A percentile compares a stretch with the other conserved stretches of the same genome.
Conservation (phyloP, 2,888 invertebrate species). For the Salticus scenicus region DNA sequence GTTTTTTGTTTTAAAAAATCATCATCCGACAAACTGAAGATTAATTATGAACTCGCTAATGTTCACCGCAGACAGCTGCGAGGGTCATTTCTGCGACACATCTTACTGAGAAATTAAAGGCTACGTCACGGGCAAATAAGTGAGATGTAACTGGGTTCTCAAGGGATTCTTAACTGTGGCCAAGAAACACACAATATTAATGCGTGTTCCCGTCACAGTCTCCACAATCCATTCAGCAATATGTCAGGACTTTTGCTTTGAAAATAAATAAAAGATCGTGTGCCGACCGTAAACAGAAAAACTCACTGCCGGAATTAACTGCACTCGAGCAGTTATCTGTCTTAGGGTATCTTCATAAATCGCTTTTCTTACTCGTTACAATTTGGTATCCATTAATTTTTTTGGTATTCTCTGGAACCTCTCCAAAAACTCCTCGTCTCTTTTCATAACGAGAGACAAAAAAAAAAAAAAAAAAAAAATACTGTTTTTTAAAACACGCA, state of each 20-base stretch:
- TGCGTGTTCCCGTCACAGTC: not conserved
- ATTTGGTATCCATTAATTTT: conserved; percentile 1
- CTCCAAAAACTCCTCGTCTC: not conserved
- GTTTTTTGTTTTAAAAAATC: no score
- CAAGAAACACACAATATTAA: not conserved
- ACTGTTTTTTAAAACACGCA: not conserved
- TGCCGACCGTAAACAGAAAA: not conserved
- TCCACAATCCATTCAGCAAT: not conserved
- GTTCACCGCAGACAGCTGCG: no score
- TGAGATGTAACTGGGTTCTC: not conserved
- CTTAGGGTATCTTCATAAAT: not conserved
- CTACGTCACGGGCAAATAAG: not conserved
- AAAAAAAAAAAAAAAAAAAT: not conserved
- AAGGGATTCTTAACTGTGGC: not conserved
- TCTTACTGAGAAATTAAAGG: not conserved
- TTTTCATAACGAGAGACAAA: not conserved
- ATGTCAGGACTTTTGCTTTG: not conserved
- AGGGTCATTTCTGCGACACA: no score
- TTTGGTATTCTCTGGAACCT: not conserved
- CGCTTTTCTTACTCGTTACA: not conserved
- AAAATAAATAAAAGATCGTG: not conserved
- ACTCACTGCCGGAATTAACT: conserved; percentile 12
- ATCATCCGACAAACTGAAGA: no score
- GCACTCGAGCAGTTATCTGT: not conserved
- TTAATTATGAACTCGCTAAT: no score